Base-by-base conservation (phyloP, 2,797 vertebrate genomes). In the Sebastes iracundus region DNA sequence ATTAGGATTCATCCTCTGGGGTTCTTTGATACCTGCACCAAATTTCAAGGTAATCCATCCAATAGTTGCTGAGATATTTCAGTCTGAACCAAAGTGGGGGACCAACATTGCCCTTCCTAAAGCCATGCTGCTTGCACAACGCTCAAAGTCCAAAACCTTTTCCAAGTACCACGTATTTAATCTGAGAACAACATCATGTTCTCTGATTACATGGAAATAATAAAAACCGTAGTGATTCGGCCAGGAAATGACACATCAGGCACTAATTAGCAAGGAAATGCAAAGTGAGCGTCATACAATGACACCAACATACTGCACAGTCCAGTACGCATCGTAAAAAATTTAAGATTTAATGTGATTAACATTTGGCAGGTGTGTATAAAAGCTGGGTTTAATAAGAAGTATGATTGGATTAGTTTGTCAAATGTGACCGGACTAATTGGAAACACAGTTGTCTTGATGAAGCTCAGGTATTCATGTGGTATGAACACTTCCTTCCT, bases 191-290 rank as follows among this genome's bases (percentile, higher is more conserved):
- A 67, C 69, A 73, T 20, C 32, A 76, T 59, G 53, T 59, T 70
- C 75, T 81, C 65, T 67, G 33, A 63, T 83, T 80, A 72, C 55
- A 66, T 8, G 62, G 18, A 55, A 80, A 73, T 67, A 58, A 79
- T 27, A n/a, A 7, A 12, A 35, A 70, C 25, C 18, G 4, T 16
- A 80, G 56, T 30, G 62, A 59, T 67, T 76, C 27, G 38, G 25
- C 20, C 70, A 75, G 79, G 71, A 75, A 78, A 78, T 42, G 55
- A 76, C 16, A 76, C 62, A 85, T 33, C 68, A 55, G 35, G 42
- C 28, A 3, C 25, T 60, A 49, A 81, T 87, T 79, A 79, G 22
- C 52, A 23, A 55, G 73, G 61, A 69, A 80, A 78, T 27, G 10
- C 42, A 12, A 38, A 71, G 77, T 33, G 25, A 10, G 13, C 53